Evolutionary conservation across 2,888 invertebrate genomes (phyloP).

Genomic region (Trissoscelio sp.): DNA sequence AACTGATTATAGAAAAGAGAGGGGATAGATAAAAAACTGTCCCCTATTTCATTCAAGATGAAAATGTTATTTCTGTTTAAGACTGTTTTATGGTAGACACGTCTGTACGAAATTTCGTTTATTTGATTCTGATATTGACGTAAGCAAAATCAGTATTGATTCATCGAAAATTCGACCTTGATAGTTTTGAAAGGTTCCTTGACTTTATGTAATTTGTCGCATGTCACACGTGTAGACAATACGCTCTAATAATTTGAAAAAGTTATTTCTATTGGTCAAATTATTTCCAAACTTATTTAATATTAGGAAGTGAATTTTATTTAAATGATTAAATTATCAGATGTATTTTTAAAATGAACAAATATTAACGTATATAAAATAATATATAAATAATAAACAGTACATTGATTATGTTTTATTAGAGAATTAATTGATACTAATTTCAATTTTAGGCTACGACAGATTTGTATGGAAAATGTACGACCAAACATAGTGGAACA

Average conservation of each 20-base stretch:
- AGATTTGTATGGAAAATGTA: conserved; percentile 99
- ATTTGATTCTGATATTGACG: neutral
- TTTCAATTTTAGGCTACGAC: conserved; percentile 96
- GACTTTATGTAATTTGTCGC: neutral
- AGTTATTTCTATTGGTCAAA: too few species aligned
- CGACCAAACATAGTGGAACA: conserved; percentile 99
- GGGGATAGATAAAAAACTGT: neutral
- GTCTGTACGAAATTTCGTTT: neutral
- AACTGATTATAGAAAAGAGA: neutral
- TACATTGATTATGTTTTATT: too few species aligned
- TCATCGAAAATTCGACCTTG: neutral
- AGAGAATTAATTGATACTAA: too few species aligned
- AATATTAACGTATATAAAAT: too few species aligned
- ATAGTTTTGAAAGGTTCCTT: neutral
- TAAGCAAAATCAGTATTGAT: conserved; percentile 11
- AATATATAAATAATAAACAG: too few species aligned
- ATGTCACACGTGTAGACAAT: neutral
- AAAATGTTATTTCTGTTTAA: neutral
- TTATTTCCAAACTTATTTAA: too few species aligned
- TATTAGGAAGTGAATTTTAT: too few species aligned
- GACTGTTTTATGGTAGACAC: neutral
- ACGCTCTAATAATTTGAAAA: too few species aligned
- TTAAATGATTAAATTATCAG: too few species aligned
- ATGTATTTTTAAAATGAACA: too few species aligned
- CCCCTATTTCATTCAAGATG: neutral